Evolutionary conservation across 1,140 invertebrate genomes (phyloP).

Genomic region (Lucilia sericata): DNA sequence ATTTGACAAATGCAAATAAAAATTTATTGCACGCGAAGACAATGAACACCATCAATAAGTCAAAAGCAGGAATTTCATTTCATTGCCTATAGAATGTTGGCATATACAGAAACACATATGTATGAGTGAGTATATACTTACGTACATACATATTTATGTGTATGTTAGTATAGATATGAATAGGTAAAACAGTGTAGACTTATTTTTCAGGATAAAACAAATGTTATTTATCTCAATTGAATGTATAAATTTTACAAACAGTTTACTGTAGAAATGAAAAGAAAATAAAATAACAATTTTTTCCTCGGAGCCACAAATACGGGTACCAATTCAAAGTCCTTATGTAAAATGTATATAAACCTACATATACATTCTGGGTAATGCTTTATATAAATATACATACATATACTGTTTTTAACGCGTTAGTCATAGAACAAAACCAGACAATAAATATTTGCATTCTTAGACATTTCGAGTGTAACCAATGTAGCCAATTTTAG

Average conservation of each 20-base stretch:
- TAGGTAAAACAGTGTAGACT: slow-evolving; percentile 1
- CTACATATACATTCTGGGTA: too few species aligned
- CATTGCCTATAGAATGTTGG: slow-evolving; percentile 47
- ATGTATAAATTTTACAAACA: background rate
- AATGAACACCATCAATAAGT: slow-evolving; percentile 64
- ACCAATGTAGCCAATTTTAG: slow-evolving; percentile 6
- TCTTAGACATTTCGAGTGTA: slow-evolving; percentile 1
- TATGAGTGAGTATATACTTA: too few species aligned
- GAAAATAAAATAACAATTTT: background rate
- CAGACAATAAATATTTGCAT: slow-evolving; percentile 55
- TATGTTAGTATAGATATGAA: too few species aligned
- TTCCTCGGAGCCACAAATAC: slow-evolving; percentile 36
- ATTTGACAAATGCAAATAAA: slow-evolving; percentile 51
- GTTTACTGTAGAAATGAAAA: slow-evolving; percentile 43
- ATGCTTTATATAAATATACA: too few species aligned
- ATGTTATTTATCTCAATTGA: too few species aligned
- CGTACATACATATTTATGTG: too few species aligned
- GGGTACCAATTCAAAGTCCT: slow-evolving; percentile 14
- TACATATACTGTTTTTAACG: background rate
- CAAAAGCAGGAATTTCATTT: slow-evolving; percentile 68
- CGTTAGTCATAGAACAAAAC: slow-evolving; percentile 53
- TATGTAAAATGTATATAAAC: too few species aligned
- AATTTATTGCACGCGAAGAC: slow-evolving; percentile 50
- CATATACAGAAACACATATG: too few species aligned
- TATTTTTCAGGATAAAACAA: background rate